Percentiles rank a stretch among this genome's conserved stretches.
phyloP scores from a whole-genome alignment of 2,797 vertebrate genomes.

The Peromyscus nudipes region DNA sequence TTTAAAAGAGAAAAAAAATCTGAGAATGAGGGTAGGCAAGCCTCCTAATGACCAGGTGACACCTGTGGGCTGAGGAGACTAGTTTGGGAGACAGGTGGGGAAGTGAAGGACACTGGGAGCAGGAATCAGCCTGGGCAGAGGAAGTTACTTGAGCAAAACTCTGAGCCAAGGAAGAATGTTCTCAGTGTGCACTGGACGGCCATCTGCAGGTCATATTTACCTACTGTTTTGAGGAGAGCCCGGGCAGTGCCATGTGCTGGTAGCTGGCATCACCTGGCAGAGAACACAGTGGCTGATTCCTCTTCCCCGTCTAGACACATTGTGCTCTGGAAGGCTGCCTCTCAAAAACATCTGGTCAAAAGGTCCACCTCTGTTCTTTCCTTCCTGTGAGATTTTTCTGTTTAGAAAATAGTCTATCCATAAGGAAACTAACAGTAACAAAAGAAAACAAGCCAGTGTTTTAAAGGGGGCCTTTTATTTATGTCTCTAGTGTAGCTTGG shows the following conservation, averaged over 20 bases:
- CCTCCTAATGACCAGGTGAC: background rate
- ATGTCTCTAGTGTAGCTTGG: background rate
- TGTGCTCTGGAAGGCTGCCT: background rate
- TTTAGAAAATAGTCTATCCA: constrained; percentile 39
- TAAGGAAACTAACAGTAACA: constrained; percentile 14
- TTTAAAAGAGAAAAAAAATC: background rate
- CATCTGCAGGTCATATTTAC: background rate
- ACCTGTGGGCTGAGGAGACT: background rate
- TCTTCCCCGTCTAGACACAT: constrained; percentile 2
- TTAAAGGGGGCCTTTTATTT: background rate
- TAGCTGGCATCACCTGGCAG: background rate
- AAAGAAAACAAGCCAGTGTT: background rate
- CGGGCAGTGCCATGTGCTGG: background rate
- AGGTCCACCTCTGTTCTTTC: background rate
- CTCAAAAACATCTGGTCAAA: constrained; percentile 26
- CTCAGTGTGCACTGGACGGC: background rate
- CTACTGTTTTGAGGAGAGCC: background rate
- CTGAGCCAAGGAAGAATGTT: background rate
- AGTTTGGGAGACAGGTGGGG: background rate
- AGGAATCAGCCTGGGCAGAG: background rate
- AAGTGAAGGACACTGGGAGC: background rate
- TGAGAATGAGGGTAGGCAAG: background rate
- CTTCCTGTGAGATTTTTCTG: constrained; percentile 45
- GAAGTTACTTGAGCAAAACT: background rate
- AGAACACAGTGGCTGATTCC: background rate